A percentile compares a stretch with the other conserved stretches of the same genome.
phyloP scores from a whole-genome alignment of 1,140 invertebrate species.

The Drosophila quadrilineata region DNA sequence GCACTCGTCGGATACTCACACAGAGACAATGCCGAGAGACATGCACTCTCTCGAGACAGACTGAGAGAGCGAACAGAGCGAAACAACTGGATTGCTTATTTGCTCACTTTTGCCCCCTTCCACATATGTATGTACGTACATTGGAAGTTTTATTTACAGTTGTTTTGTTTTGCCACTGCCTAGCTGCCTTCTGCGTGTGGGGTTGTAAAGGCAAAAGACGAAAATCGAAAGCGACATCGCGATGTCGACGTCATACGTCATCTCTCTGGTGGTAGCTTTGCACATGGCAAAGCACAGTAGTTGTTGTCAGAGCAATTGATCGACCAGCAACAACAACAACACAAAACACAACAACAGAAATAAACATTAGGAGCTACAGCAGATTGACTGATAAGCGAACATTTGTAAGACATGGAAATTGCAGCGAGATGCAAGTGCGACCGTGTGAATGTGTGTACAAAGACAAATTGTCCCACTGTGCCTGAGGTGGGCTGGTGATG shows the following conservation, averaged over 20 bases:
- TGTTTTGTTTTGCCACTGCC: conserved; percentile 10
- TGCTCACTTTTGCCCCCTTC: conserved; percentile 25
- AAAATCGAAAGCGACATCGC: conserved; percentile 54
- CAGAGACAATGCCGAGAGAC: neutral
- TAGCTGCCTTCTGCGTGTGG: conserved; percentile 53
- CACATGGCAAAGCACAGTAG: conserved; percentile 31
- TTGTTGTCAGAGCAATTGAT: conserved; percentile 34
- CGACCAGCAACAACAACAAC: neutral
- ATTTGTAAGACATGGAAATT: too few species aligned
- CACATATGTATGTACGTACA: too few species aligned
- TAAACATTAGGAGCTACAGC: too few species aligned
- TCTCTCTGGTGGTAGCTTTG: conserved; percentile 36
- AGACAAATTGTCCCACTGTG: conserved; percentile 18
- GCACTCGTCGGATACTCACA: conserved; percentile 1
- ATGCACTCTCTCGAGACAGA: neutral
- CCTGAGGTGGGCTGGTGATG: conserved; percentile 8
- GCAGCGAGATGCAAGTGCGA: neutral
- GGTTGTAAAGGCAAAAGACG: conserved; percentile 56
- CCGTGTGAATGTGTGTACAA: neutral
- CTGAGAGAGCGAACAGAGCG: conserved; percentile 1
- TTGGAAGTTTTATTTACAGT: conserved; percentile 6
- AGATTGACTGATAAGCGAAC: too few species aligned
- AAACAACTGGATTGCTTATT: conserved; percentile 42
- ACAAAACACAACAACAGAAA: conserved; percentile 9
- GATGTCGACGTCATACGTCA: conserved; percentile 8